These are phyloP conservation scores for Malacoraja senta DNA, from an alignment of 2,797 vertebrate species.

Conservation along the genomic window DNA sequence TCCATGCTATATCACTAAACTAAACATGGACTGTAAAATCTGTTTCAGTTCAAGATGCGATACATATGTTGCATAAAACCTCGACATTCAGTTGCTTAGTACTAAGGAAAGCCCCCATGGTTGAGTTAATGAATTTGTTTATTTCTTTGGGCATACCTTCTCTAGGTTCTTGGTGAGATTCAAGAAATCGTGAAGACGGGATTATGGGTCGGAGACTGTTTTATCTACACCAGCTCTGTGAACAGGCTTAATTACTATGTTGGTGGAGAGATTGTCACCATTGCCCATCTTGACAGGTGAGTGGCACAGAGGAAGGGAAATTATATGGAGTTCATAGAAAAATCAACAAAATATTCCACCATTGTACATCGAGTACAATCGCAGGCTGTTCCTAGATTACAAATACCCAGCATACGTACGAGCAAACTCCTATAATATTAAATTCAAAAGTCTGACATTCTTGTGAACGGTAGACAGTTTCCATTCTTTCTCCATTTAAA, in stretches of 20 bases:
- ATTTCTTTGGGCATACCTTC: conserved; percentile 39
- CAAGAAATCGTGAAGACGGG: conserved; percentile 97
- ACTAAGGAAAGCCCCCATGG: background rate
- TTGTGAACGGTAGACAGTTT: no score
- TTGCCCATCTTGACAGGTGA: conserved; percentile 95
- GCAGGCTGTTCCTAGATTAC: no score
- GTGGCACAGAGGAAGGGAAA: background rate
- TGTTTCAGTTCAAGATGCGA: background rate
- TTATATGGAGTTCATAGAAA: background rate
- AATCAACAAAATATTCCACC: no score
- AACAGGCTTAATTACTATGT: conserved; percentile 98
- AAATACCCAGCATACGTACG: no score
- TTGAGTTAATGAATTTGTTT: conserved; percentile 21
- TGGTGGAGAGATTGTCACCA: conserved; percentile 97
- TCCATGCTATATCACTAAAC: background rate
- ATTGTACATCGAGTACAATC: no score
- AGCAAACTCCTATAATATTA: no score
- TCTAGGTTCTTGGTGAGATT: conserved; percentile 92
- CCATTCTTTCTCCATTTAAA: no score
- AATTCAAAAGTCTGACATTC: no score
- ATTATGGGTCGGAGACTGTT: conserved; percentile 96
- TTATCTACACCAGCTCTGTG: conserved; percentile 98
- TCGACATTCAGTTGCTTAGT: background rate
- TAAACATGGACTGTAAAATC: background rate
- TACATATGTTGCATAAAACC: background rate